Evolutionary conservation across 2,113 vertebrate genomes (phyloP), one percentile per base, ranked within the genome.

Genomic region (Anoplopoma fimbria): DNA sequence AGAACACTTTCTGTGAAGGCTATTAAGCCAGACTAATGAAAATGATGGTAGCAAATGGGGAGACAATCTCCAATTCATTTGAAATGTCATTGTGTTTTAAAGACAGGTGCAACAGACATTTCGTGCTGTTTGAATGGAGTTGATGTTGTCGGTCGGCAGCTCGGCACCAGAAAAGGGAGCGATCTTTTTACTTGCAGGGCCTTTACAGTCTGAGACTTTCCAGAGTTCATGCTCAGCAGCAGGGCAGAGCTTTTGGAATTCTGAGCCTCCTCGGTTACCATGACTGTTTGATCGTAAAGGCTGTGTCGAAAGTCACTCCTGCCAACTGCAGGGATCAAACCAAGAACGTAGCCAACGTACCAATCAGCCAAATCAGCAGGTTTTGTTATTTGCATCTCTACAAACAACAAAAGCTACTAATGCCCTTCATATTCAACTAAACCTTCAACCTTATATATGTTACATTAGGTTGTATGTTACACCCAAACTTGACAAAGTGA

Each of bases 1-100:
- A 91, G 90, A 92, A 88, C 87, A 82, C 87, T 91, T 90, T 90
- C 81, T 73, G 84, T 62, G 77, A 85, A 79, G 77, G 90, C 92
- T 89, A 92, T 95, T 95, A 94, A 91, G 90, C 45, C 76, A 47
- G n/a, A 83, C 92, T 93, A 94, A 95, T 94, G 93, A 94, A 91
- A 91, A 92, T 89, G 91, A 92, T 89, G 89, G 87, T 67, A 69
- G 77, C 55, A 91, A 88, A 89, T 94, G 84, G 86, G 88, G 86
- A 90, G 88, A 94, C 85, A 85, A 85, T 91, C 91, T 94, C 83
- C 92, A 87, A 90, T 93, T 94, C 87, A 70, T 90, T 86, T 91
- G 88, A 95, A 95, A 95, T 95, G 92, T 92, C 93, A 94, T 62
- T 83, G 80, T 86, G 82, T 86, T 85, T 91, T 84, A 88, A 92